Evolutionary conservation across 2,888 invertebrate genomes (phyloP).

Genomic region (Tenodera sinensis): DNA sequence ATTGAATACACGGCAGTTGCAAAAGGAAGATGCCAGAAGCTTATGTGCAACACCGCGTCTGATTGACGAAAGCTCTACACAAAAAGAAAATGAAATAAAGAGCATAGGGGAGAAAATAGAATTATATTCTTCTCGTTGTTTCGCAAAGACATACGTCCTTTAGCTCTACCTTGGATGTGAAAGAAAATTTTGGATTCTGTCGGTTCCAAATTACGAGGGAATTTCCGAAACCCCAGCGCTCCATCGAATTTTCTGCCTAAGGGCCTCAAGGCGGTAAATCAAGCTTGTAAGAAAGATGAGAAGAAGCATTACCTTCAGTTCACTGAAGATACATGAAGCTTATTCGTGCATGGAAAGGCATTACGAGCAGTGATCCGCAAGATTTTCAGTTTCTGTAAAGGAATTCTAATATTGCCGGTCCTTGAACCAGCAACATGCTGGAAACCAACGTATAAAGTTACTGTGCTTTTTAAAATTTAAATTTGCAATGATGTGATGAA

Average conservation of each 20-base stretch:
- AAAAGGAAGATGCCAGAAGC: background rate
- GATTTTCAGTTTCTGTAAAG: background rate
- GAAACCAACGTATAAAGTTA: too few relatives aligned
- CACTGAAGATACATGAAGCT: background rate
- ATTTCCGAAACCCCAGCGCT: background rate
- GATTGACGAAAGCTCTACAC: background rate
- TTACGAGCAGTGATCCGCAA: background rate
- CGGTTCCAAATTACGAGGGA: background rate
- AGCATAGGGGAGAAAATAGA: background rate
- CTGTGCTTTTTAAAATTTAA: too few relatives aligned
- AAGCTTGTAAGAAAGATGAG: background rate
- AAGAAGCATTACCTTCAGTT: background rate
- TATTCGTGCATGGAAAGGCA: background rate
- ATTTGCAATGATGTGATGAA: too few relatives aligned
- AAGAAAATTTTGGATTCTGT: background rate
- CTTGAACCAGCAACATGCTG: background rate
- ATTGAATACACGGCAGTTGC: background rate
- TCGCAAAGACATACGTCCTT: background rate
- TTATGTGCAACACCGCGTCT: background rate
- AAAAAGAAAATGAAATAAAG: background rate
- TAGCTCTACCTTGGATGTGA: background rate
- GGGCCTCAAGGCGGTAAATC: background rate
- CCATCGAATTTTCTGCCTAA: background rate
- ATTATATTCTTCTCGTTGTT: background rate
- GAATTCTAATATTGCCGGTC: background rate